These are phyloP conservation scores for Ispidina lecontei DNA, from an alignment of 2,797 vertebrate species.

Conservation along the genomic window DNA sequence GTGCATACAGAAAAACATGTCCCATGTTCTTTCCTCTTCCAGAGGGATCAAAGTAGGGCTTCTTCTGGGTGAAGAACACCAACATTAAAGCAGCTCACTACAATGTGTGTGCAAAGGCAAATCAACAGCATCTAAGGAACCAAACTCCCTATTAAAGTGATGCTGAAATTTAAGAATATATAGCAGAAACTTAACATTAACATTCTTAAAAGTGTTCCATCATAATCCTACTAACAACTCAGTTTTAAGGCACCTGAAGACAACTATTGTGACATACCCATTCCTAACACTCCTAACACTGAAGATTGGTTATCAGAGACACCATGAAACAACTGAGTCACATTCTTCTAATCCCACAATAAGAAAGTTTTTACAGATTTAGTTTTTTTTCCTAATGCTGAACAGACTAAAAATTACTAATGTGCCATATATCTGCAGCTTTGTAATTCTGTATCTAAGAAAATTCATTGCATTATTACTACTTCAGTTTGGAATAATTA, in stretches of 20 bases:
- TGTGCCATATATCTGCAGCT: background rate
- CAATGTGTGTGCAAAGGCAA: fast-evolving
- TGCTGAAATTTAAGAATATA: background rate
- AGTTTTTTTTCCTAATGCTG: background rate
- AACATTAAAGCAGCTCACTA: background rate
- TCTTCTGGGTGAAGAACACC: background rate
- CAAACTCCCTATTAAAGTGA: background rate
- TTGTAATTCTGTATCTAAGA: background rate
- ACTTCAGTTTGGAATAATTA: background rate
- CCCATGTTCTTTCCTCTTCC: background rate
- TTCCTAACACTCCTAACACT: background rate
- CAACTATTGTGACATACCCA: background rate
- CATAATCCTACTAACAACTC: background rate
- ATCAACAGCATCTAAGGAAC: background rate
- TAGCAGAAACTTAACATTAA: background rate
- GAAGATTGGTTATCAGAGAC: background rate
- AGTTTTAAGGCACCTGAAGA: background rate
- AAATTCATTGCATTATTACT: background rate
- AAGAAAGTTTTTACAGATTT: background rate
- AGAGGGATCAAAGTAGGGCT: background rate
- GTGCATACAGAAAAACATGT: background rate
- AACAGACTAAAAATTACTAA: background rate
- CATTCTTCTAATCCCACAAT: background rate
- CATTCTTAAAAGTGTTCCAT: background rate
- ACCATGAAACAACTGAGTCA: background rate